A percentile compares a stretch with the other conserved stretches of the same genome.
phyloP scores from a whole-genome alignment of 2,797 vertebrate genomes.

The Muscicapa comitata region DNA sequence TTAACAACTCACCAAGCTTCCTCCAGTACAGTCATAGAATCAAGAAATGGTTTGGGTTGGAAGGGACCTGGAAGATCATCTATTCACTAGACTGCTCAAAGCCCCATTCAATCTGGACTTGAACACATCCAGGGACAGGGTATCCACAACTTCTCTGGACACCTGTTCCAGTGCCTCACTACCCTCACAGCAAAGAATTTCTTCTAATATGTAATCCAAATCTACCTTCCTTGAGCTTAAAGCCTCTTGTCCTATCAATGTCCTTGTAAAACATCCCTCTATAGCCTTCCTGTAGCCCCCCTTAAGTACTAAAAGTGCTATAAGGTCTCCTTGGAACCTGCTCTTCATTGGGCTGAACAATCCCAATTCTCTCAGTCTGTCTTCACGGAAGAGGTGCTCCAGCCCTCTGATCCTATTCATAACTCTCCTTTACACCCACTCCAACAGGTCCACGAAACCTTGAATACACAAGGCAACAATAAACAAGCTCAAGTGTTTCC shows the following conservation, averaged over 20 bases:
- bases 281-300: neutral
- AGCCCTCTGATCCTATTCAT: neutral
- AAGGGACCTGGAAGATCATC: neutral
- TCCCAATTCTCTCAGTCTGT: neutral
- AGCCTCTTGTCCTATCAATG: neutral
- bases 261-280: neutral
- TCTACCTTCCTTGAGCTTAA: neutral
- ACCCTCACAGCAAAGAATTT: neutral
- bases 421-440: neutral
- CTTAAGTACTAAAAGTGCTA: neutral
- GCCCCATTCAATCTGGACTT: neutral
- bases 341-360: neutral
- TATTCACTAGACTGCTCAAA: neutral
- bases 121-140: neutral
- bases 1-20: neutral
- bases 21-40: neutral
- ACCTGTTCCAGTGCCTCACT: neutral
- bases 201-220: neutral
- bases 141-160: neutral
- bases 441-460: neutral
- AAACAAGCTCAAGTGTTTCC: neutral
- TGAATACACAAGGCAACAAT: neutral
- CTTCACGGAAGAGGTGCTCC: neutral
- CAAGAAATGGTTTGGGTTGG: neutral
- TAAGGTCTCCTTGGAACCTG: neutral